Percentiles rank a stretch among this genome's conserved stretches.
Conservation (phyloP, 2,113 vertebrate genomes). For the Collichthys lucidus region DNA sequence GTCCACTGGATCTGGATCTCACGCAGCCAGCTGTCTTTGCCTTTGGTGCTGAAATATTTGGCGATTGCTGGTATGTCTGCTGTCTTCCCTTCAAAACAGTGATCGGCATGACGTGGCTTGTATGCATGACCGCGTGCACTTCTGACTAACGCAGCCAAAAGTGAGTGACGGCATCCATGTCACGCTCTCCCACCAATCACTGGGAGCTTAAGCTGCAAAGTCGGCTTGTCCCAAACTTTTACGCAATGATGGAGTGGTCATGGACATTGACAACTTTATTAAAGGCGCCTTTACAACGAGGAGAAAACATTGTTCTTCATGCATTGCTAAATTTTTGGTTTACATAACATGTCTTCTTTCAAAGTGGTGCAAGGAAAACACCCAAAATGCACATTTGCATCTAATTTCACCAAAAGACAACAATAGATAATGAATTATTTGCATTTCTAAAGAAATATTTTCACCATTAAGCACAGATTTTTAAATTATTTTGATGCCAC, state of each 20-base stretch:
- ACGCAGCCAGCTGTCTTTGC: slow-evolving; percentile 62
- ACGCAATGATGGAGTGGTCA: not conserved
- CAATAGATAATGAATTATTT: too few species aligned
- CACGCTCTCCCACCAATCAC: not conserved
- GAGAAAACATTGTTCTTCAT: too few species aligned
- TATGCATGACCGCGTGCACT: not conserved
- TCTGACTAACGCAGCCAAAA: not conserved
- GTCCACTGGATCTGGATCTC: slow-evolving; percentile 81
- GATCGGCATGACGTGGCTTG: slow-evolving; percentile 30
- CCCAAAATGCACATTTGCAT: too few species aligned
- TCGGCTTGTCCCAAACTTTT: not conserved
- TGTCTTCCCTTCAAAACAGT: not conserved
- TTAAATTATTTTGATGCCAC: too few species aligned
- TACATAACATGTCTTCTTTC: too few species aligned
- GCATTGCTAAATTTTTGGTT: too few species aligned
- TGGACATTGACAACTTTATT: not conserved
- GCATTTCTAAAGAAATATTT: too few species aligned
- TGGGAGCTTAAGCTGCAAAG: not conserved
- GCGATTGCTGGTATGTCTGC: slow-evolving; percentile 74
- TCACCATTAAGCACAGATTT: too few species aligned
- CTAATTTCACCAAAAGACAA: too few species aligned
- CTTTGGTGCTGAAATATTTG: slow-evolving; percentile 90
- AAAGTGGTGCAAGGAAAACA: too few species aligned
- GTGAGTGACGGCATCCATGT: slow-evolving; percentile 4
- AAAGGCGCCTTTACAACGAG: too few species aligned